Base-by-base conservation (phyloP, 2,888 invertebrate species). In the Caenorhabditis auriculariae region DNA sequence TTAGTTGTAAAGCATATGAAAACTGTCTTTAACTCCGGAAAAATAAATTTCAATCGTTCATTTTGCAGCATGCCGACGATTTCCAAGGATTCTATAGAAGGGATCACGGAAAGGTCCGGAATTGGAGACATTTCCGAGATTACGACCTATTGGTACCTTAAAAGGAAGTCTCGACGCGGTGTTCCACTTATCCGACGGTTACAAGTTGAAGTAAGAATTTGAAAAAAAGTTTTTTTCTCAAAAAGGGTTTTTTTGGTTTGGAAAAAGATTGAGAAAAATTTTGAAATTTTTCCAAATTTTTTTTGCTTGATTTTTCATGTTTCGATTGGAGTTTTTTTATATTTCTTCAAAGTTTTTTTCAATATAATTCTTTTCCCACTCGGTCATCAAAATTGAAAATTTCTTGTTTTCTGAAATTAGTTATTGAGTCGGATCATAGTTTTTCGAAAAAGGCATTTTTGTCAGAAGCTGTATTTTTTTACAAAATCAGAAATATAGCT, bases 111-210 rank as follows among this genome's bases (percentile, higher is more conserved):
- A 4, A 49, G 48, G 17, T 57, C 54, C 1, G 46, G 56, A 12
- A 47, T 67, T 21, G 58, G 56, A 12, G 27, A 61, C 75, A 88
- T 95, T 76, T 90, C 90, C 81, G 86, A 92, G 3, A 85, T 98
- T 15, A 88, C 95, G 53, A 91, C 93, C 0, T 98, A 95, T 82
- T 98, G 98, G 98, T 95, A 93, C 3, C 84, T 96, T 41, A 98
- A 98, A 83, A 85, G 98, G 1, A 92, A 93, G 81, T 90, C 90
- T 64, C 85, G 96, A 47, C 94, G 95, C 81, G 98, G 98, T 0
- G 95, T 95, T 7, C 96, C 98, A 0, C 85, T 98, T 58, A 83
- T 98, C 58, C 84, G 95, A 41, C 85, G 95, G 5, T 84, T 93
- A 27, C 92, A 92, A 77, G 83, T 84, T n/a, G 41, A 35, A 44